These are phyloP conservation scores for Gnathonemus longibarbis DNA, from an alignment of 2,113 vertebrate species.

Conservation along the genomic window DNA sequence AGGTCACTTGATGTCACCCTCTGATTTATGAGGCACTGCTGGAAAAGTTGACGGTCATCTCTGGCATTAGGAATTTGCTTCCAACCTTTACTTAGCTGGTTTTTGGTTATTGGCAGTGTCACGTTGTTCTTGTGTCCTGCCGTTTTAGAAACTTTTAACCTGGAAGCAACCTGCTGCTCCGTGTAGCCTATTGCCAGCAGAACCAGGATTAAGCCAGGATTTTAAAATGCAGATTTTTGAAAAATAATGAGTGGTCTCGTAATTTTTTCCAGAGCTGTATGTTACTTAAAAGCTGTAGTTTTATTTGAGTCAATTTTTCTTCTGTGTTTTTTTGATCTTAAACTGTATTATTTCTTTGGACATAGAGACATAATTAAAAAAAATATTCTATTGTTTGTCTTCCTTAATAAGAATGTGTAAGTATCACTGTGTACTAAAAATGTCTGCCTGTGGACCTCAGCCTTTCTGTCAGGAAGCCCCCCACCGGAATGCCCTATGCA, in stretches of 20 bases:
- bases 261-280: background rate
- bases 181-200: no score
- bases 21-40: no score
- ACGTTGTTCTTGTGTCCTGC: background rate
- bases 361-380: background rate
- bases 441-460: background rate
- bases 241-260: no score
- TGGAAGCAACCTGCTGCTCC: no score
- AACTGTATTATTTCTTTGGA: background rate
- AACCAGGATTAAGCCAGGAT: no score
- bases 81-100: no score
- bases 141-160: no score
- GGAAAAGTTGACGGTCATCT: no score
- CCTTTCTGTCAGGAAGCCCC: conserved; percentile 23
- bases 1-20: no score
- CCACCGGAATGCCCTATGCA: conserved; percentile 62
- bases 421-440: background rate
- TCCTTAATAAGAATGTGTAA: background rate
- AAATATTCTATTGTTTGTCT: background rate
- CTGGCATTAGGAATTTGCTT: no score
- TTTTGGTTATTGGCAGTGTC: background rate
- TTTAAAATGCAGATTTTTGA: no score
- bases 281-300: background rate
- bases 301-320: background rate
- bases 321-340: background rate